Base-by-base conservation (phyloP, 2,888 invertebrate species). In the Magallana nippona region DNA sequence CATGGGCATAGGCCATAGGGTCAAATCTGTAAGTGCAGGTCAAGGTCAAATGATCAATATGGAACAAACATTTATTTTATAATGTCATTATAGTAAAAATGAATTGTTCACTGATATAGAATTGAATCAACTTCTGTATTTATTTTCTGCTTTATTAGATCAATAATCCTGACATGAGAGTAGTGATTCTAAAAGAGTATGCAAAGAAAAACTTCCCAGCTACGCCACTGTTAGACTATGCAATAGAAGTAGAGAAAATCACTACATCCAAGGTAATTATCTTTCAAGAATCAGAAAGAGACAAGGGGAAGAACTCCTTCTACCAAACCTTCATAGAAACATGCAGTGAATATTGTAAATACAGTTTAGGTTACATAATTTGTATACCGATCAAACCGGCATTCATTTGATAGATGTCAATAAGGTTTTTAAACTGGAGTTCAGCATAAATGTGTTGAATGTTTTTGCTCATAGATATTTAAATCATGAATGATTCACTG, bases 1-100 rank as follows among this genome's bases (percentile, higher is more conserved):
- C 92, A 99, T 99, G 98, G 99, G 99, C 85, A 99, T 99, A 91
- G 99, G 99, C 0, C 99, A 99, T 95, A 96, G 96, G 84, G 96
- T 96, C 81, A 96, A 96, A 93, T 96, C 96, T 79, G 96, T 96
- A 91, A 94, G 95, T 92, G 62, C 5, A 19, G 77, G 17, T 2
- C 19, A 27, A 15, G 80, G 55, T n/a, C 58, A 71, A 13, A 71
- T 56, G 71, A 44, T 82, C 78, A 78, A 55, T 78, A n/a, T 22
- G 63, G 5, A 60, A 60, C 17, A n/a, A 60, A 10, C n/a, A 60
- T 3, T 15, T 60, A n/a, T 60, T 17, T 17, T 8, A 60, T n/a
- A 60, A n/a, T 17, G n/a, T 60, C 58, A 60, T n/a, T n/a, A n/a
- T n/a, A 60, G n/a, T 60, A 10, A 60, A 17, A 60, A 60, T 17